A percentile compares a stretch with the other conserved stretches of the same genome.
phyloP scores from a whole-genome alignment of 2,888 invertebrate genomes.

The Xylophagus ater region DNA sequence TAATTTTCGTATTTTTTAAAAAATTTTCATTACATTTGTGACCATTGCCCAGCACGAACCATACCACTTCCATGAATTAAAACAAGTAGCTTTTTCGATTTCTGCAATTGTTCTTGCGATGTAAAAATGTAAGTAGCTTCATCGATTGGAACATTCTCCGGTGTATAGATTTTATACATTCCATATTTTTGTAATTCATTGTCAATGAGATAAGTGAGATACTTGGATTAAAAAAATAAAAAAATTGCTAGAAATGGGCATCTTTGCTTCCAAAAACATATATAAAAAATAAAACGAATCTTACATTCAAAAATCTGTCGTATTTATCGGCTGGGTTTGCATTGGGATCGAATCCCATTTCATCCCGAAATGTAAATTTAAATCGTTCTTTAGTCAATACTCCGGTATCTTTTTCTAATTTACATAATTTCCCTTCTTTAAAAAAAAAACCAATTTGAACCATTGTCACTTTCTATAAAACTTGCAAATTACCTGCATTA shows the following conservation, averaged over 20 bases:
- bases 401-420: constrained; percentile 44
- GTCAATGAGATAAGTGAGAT: constrained; percentile 59
- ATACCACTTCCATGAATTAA: constrained; percentile 70
- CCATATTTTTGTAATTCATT: constrained; percentile 48
- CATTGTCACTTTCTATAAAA: background rate
- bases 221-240: constrained; percentile 27
- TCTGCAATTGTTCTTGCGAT: constrained; percentile 47
- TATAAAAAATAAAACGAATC: no score
- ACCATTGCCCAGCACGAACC: constrained; percentile 74
- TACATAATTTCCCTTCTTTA: constrained; percentile 53
- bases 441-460: background rate
- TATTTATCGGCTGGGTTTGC: constrained; percentile 59
- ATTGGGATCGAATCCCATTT: constrained; percentile 60
- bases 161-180: constrained; percentile 47
- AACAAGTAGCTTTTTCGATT: constrained; percentile 49
- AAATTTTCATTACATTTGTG: constrained; percentile 51
- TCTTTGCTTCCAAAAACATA: no score
- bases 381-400: constrained; percentile 45
- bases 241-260: no score
- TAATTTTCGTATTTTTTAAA: background rate
- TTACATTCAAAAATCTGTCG: constrained; percentile 12
- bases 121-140: constrained; percentile 56
- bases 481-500: constrained; percentile 39
- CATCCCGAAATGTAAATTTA: constrained; percentile 51
- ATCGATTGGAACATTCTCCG: constrained; percentile 39